Conservation (phyloP, 2,797 vertebrate genomes). For the Ctenochaetus hawaiiensis region DNA sequence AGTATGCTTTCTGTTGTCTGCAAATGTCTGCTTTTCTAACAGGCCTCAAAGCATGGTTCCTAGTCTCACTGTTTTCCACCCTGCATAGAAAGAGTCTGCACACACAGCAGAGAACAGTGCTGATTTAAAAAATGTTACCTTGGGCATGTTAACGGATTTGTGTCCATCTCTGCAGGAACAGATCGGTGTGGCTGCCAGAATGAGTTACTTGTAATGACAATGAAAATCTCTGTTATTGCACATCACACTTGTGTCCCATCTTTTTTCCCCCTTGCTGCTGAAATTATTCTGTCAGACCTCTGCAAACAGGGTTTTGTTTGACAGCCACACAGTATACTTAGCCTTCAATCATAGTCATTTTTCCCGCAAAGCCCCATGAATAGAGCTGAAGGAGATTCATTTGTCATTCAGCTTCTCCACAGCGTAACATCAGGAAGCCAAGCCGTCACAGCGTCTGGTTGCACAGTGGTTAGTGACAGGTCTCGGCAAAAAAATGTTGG, state of each 20-base stretch:
- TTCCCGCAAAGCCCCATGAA: constrained; percentile 8
- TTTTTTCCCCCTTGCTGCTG: constrained; percentile 2
- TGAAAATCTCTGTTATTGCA: constrained; percentile 40
- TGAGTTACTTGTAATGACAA: constrained; percentile 50
- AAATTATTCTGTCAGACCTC: constrained; percentile 45
- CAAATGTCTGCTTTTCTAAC: neutral
- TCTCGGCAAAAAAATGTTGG: neutral
- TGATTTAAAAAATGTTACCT: constrained; percentile 28
- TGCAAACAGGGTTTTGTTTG: constrained; percentile 40
- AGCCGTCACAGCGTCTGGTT: neutral
- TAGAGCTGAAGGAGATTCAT: constrained; percentile 26
- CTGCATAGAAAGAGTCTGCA: constrained; percentile 13
- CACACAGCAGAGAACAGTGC: neutral
- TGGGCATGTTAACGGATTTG: constrained; percentile 29
- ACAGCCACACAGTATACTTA: constrained; percentile 15
- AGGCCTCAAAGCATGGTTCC: constrained; percentile 10
- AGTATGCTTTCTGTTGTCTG: constrained; percentile 13
- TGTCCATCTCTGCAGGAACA: constrained; percentile 51
- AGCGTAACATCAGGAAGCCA: neutral
- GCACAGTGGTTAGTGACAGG: neutral
- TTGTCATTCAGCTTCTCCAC: constrained; percentile 32
- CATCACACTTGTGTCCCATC: constrained; percentile 23
- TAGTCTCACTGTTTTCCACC: constrained; percentile 24
- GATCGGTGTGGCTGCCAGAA: constrained; percentile 30
- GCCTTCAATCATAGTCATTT: constrained; percentile 2